Evolutionary conservation across 2,113 vertebrate genomes (phyloP).

Genomic region (Lycocorax pyrrhopterus): DNA sequence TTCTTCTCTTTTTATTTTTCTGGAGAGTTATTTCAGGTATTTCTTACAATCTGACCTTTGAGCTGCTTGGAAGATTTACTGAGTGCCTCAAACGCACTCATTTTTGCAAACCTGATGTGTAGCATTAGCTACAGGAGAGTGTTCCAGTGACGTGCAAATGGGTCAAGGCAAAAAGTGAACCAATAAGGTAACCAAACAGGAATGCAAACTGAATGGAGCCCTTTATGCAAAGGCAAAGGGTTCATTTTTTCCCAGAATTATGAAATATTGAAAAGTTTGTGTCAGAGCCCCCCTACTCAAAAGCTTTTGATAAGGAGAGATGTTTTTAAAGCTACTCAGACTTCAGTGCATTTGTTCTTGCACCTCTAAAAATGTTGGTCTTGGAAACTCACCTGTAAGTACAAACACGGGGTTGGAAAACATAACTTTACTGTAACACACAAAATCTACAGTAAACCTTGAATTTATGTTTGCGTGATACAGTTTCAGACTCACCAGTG

Average conservation of each 20-base stretch:
- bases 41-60: conserved; percentile 44
- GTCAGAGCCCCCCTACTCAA: conserved; percentile 7
- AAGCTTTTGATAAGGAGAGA: conserved; percentile 38
- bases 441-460: neutral
- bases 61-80: conserved; percentile 33
- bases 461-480: neutral
- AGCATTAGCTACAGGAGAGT: conserved; percentile 19
- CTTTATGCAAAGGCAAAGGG: conserved; percentile 40
- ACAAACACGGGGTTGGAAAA: neutral
- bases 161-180: conserved; percentile 40
- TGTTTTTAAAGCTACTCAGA: conserved; percentile 10
- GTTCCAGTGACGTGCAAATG: conserved; percentile 51
- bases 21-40: conserved; percentile 42
- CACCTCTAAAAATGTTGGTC: conserved; percentile 14
- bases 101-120: conserved; percentile 37
- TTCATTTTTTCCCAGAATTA: conserved; percentile 23
- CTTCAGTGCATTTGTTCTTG: neutral
- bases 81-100: neutral
- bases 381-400: conserved; percentile 11
- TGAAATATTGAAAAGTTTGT: conserved; percentile 47
- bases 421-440: neutral
- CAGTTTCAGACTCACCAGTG: neutral
- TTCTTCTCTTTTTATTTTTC: neutral
- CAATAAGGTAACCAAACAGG: conserved; percentile 32
- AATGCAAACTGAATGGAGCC: conserved; percentile 46